Evolutionary conservation across 2,888 invertebrate species (phyloP).

Genomic region (Platycheirus albimanus): DNA sequence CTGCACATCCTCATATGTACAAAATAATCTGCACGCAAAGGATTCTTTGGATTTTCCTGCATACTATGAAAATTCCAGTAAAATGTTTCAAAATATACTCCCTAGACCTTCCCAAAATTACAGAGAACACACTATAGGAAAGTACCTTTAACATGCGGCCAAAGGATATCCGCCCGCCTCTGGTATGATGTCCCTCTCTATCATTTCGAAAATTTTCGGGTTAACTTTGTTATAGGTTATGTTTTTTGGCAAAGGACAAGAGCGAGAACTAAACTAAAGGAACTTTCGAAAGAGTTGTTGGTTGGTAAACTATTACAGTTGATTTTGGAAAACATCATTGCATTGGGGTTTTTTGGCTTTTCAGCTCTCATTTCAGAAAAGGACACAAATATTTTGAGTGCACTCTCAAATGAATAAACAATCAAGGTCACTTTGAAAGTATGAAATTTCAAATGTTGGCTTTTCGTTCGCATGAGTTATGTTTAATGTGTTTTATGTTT

Average conservation of each 20-base stretch:
- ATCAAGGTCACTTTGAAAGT: not conserved
- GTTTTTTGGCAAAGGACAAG: slow-evolving; percentile 7
- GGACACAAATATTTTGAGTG: slow-evolving; percentile 42
- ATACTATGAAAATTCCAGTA: slow-evolving; percentile 49
- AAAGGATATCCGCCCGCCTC: slow-evolving; percentile 2
- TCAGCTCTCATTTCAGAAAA: slow-evolving; percentile 48
- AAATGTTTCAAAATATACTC: slow-evolving; percentile 29
- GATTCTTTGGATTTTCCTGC: slow-evolving; percentile 43
- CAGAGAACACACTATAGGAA: slow-evolving; percentile 6
- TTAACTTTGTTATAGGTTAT: slow-evolving; percentile 43
- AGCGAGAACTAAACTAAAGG: not conserved
- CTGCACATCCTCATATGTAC: slow-evolving; percentile 18
- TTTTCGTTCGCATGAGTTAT: not conserved
- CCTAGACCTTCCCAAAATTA: not conserved
- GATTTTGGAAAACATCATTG: slow-evolving; percentile 30
- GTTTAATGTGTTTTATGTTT: too few relatives aligned
- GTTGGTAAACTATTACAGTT: slow-evolving; percentile 32
- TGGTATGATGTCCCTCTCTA: slow-evolving; percentile 14
- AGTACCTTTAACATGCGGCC: not conserved
- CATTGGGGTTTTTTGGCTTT: slow-evolving; percentile 48
- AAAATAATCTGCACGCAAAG: slow-evolving; percentile 49
- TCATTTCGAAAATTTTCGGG: slow-evolving; percentile 4
- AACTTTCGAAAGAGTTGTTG: slow-evolving; percentile 27
- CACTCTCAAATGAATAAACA: slow-evolving; percentile 48
- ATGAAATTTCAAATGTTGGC: not conserved